These are phyloP conservation scores for Chionis minor DNA, from an alignment of 2,113 vertebrate genomes.

Conservation along the genomic window DNA sequence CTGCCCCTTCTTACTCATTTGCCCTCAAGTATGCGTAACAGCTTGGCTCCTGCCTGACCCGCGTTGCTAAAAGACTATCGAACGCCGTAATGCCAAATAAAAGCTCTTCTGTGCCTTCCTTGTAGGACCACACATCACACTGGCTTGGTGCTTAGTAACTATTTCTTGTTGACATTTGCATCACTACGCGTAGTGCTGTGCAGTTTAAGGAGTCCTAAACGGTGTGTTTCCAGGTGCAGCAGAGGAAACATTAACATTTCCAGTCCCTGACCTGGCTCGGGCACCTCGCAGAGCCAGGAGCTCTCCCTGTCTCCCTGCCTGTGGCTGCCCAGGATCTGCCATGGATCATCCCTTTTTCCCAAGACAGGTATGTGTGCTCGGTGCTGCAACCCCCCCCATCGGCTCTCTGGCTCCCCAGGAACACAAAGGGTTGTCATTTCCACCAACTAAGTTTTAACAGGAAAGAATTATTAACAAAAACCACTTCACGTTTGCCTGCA, in stretches of 20 bases:
- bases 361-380: rapidly evolving
- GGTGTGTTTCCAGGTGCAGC: too few relatives aligned
- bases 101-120: neutral
- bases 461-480: neutral
- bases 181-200: rapidly evolving
- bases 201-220: neutral
- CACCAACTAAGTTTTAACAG: neutral
- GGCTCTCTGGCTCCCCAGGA: neutral
- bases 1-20: neutral
- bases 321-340: neutral
- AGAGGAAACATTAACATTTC: too few relatives aligned
- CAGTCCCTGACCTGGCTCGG: neutral
- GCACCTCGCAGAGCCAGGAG: neutral
- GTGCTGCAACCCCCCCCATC: neutral
- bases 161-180: neutral
- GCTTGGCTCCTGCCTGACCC: neutral
- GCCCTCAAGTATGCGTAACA: neutral
- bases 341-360: neutral
- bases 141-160: neutral
- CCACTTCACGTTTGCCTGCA: neutral
- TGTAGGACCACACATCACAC: rapidly evolving
- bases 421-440: neutral
- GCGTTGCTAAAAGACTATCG: neutral
- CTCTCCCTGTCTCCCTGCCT: neutral
- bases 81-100: neutral